phyloP scores from a whole-genome alignment of 2,113 vertebrate species.

The Egretta garzetta region DNA sequence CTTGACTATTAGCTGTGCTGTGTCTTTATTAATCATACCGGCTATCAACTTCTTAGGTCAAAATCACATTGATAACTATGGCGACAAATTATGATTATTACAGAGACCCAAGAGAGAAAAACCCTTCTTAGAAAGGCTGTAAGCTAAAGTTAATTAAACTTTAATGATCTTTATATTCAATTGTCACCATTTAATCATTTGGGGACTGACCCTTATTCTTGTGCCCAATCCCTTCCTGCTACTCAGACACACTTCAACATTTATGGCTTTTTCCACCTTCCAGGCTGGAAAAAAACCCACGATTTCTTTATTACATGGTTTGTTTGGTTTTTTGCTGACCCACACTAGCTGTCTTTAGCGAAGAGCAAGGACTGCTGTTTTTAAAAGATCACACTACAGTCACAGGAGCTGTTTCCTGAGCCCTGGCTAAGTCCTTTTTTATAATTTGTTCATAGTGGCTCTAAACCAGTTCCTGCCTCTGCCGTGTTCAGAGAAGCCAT shows the following conservation, averaged over 20 bases:
- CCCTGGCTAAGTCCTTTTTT: background rate
- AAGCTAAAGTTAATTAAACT: background rate
- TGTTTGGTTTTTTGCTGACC: background rate
- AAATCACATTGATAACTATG: background rate
- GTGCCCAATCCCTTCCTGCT: background rate
- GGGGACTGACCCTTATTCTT: background rate
- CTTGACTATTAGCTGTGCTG: background rate
- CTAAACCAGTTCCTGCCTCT: background rate
- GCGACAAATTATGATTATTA: background rate
- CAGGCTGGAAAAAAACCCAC: accelerated
- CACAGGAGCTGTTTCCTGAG: background rate
- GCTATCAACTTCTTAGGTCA: background rate
- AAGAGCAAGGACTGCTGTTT: background rate
- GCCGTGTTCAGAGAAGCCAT: background rate
- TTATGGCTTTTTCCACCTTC: background rate
- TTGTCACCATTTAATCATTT: background rate
- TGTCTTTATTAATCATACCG: background rate
- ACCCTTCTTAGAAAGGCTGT: background rate
- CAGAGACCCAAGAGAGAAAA: background rate
- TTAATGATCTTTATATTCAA: background rate
- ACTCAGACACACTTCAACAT: background rate
- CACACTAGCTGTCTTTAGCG: background rate
- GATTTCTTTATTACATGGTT: background rate
- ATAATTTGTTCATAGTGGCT: background rate
- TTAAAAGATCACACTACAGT: background rate